Evolutionary conservation across 2,797 vertebrate species (phyloP).

Genomic region (Podarcis siculus): DNA sequence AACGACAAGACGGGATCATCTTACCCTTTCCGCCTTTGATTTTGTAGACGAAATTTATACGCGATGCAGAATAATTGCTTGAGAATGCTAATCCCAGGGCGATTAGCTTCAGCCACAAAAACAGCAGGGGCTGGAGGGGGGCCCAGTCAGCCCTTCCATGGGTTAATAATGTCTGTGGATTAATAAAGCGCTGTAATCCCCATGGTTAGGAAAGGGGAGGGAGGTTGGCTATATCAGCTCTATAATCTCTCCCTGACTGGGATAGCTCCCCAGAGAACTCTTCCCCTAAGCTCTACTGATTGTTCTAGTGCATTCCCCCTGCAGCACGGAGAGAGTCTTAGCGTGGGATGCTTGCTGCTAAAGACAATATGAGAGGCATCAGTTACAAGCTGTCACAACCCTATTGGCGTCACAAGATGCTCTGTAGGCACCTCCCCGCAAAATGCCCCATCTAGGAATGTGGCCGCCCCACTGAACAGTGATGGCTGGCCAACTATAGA

Average conservation of each 20-base stretch:
- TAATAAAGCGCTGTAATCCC: constrained; percentile 12
- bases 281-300: background rate
- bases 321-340: background rate
- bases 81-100: background rate
- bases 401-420: background rate
- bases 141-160: background rate
- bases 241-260: background rate
- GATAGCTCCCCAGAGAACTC: background rate
- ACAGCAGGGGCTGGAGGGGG: background rate
- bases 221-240: background rate
- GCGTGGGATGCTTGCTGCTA: background rate
- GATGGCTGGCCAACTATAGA: too few species aligned
- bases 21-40: background rate
- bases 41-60: background rate
- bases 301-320: background rate
- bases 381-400: background rate
- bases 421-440: too few species aligned
- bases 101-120: background rate
- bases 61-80: background rate
- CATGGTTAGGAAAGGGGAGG: background rate
- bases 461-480: too few species aligned
- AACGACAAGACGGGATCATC: too few species aligned
- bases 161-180: constrained; percentile 8
- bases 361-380: background rate
- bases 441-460: too few species aligned